A percentile compares a stretch with the other conserved stretches of the same genome.
These are phyloP conservation scores for Parazoanthus darwini DNA, from an alignment of 92 coral and sea anemone species.

Conservation along the genomic window DNA sequence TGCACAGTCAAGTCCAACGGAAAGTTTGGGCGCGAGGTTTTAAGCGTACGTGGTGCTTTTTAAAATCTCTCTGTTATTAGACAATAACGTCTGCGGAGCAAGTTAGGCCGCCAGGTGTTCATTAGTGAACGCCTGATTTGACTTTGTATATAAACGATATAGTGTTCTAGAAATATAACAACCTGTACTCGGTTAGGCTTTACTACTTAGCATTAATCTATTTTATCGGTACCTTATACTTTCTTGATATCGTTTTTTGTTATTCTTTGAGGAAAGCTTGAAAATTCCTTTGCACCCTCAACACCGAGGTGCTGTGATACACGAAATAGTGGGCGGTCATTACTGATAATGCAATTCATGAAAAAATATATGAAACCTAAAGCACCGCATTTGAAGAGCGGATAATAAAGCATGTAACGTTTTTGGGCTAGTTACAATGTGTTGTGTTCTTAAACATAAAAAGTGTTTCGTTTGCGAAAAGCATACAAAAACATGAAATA, in stretches of 20 bases:
- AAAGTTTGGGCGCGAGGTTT: too few relatives aligned
- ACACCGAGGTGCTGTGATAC: neutral
- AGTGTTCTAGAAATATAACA: neutral
- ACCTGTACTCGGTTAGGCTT: too few relatives aligned
- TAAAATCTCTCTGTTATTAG: neutral
- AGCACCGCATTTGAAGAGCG: neutral
- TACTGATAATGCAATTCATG: neutral
- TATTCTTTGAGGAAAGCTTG: neutral
- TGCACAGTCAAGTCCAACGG: too few relatives aligned
- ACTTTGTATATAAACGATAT: neutral
- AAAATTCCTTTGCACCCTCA: neutral
- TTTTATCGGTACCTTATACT: neutral
- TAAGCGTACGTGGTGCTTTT: too few relatives aligned
- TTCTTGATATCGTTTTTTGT: neutral
- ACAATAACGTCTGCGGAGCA: neutral
- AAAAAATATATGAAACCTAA: neutral
- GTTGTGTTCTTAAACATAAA: neutral
- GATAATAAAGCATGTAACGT: neutral
- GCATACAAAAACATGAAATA: neutral
- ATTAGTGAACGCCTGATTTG: neutral
- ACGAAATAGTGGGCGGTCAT: neutral
- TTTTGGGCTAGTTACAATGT: too few relatives aligned
- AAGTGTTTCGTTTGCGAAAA: neutral
- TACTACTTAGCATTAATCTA: neutral
- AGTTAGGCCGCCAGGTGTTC: neutral